A percentile compares a stretch with the other conserved stretches of the same genome.
Conservation (phyloP, 64 coral and sea anemone species). For the Stichodactyla helianthus region DNA sequence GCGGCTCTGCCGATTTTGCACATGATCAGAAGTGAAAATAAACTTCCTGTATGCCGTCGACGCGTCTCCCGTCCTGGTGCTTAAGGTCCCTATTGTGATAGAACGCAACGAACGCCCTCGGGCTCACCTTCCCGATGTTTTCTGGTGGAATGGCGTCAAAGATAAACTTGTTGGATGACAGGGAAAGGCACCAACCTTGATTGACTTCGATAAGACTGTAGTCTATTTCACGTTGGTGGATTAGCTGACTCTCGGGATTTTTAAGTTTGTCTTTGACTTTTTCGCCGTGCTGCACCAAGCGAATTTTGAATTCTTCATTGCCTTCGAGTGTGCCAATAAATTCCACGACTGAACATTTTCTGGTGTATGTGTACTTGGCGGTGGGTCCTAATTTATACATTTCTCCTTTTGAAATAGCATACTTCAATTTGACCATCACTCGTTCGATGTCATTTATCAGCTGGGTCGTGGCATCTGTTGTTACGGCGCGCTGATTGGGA, state of each 20-base stretch:
- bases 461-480: not conserved
- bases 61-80: too few relatives aligned
- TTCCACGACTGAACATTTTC: not conserved
- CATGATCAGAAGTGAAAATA: conserved; percentile 16
- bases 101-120: conserved; percentile 8
- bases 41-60: conserved; percentile 27
- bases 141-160: too few relatives aligned
- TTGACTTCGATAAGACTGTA: conserved; percentile 13
- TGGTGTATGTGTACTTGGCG: conserved; percentile 8
- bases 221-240: not conserved
- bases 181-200: not conserved
- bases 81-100: conserved; percentile 9
- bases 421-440: not conserved
- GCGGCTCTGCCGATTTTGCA: conserved; percentile 2
- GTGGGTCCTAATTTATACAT: not conserved
- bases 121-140: too few relatives aligned
- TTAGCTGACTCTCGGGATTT: not conserved
- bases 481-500: not conserved
- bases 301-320: conserved; percentile 3
- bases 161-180: not conserved
- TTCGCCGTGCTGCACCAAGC: not conserved
- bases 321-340: conserved; percentile 6
- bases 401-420: too few relatives aligned
- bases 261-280: too few relatives aligned
- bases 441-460: not conserved